A percentile compares a stretch with the other conserved stretches of the same genome.
phyloP scores from a whole-genome alignment of 2,113 vertebrate genomes.

The Opisthocomus hoazin region DNA sequence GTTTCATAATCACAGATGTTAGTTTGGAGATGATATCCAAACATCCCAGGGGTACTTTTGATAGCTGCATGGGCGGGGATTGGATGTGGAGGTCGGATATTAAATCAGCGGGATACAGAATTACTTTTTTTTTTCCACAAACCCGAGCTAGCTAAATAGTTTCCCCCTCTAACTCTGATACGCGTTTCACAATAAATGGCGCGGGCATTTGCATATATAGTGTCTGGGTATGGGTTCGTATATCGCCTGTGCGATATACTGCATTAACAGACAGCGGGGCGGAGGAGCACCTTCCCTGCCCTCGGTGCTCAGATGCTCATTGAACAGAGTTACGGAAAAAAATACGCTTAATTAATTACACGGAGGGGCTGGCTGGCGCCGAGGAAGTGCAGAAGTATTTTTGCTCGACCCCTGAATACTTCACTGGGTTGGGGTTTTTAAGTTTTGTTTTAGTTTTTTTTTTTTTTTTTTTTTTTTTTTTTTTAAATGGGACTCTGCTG shows the following conservation, averaged over 20 bases:
- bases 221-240: not conserved
- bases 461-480: not conserved
- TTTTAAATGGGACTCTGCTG: not conserved
- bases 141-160: not conserved
- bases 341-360: not conserved
- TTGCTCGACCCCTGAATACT: not conserved
- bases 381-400: not conserved
- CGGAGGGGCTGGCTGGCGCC: not conserved
- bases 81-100: conserved; percentile 54
- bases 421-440: not conserved
- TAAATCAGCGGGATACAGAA: conserved; percentile 66
- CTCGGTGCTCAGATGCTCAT: not conserved
- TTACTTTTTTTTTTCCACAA: conserved; percentile 34
- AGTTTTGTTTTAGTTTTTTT: too few species aligned
- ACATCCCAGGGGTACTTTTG: conserved; percentile 44
- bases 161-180: conserved; percentile 17
- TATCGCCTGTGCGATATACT: not conserved
- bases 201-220: conserved; percentile 21
- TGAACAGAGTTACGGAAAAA: not conserved
- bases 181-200: conserved; percentile 22
- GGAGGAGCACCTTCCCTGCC: not conserved
- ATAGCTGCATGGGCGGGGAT: conserved; percentile 36
- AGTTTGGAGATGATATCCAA: conserved; percentile 64
- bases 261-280: not conserved
- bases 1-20: conserved; percentile 35